A percentile compares a stretch with the other conserved stretches of the same genome.
These are phyloP conservation scores for Papilio xuthus DNA, from an alignment of 1,140 invertebrate genomes.

Conservation along the genomic window DNA sequence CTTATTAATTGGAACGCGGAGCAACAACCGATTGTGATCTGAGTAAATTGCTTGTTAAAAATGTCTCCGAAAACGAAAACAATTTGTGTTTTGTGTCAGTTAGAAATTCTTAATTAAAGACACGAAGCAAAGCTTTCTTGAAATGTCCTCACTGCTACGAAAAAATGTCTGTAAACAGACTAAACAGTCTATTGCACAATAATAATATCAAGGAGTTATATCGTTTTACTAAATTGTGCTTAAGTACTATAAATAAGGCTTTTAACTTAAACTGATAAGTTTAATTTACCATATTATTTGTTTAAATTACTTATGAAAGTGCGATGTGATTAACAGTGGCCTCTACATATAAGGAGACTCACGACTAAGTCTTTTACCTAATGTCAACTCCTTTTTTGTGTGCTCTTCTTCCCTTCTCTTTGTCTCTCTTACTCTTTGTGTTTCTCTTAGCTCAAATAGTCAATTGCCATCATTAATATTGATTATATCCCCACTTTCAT, in stretches of 20 bases:
- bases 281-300: background rate
- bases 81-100: background rate
- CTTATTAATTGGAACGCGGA: background rate
- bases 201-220: too few relatives aligned
- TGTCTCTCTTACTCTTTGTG: too few relatives aligned
- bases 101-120: too few relatives aligned
- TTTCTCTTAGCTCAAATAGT: background rate
- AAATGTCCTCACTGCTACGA: too few relatives aligned
- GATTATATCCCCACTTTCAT: background rate
- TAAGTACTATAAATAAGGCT: slow-evolving; percentile 3
- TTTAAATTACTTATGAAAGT: background rate
- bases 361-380: background rate
- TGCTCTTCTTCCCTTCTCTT: too few relatives aligned
- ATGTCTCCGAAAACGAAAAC: background rate
- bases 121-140: too few relatives aligned
- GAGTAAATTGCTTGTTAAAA: slow-evolving; percentile 13
- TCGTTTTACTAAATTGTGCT: too few relatives aligned
- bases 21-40: slow-evolving; percentile 9
- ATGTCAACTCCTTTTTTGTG: background rate
- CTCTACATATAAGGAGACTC: too few relatives aligned
- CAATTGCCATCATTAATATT: background rate
- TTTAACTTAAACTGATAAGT: background rate
- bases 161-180: too few relatives aligned
- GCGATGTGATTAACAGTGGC: background rate
- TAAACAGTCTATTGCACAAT: too few relatives aligned